phyloP scores from a whole-genome alignment of 2,797 vertebrate genomes.

The Hyperoplus immaculatus region DNA sequence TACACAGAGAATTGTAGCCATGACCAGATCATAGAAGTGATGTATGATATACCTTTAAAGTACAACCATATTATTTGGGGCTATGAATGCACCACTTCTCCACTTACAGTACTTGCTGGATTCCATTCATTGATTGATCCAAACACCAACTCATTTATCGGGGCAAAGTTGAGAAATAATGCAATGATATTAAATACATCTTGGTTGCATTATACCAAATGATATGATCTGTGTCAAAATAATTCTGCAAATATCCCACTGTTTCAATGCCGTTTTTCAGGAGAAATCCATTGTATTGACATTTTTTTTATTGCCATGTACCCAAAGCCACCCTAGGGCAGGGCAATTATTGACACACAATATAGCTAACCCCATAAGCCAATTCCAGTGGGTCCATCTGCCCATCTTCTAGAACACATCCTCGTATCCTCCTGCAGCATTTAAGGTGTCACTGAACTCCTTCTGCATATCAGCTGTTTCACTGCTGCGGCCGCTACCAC shows the following conservation, averaged over 20 bases:
- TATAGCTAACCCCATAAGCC: constrained; percentile 23
- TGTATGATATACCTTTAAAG: background rate
- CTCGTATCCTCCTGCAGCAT: constrained; percentile 11
- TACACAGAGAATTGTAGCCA: too few relatives aligned
- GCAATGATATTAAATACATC: background rate
- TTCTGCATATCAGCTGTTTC: constrained; percentile 27
- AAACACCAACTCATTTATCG: background rate
- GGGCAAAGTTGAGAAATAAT: background rate
- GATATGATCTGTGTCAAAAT: background rate
- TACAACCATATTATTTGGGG: background rate
- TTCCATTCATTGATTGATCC: background rate
- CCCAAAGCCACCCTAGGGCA: background rate
- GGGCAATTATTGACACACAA: constrained; percentile 35
- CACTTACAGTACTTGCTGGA: background rate
- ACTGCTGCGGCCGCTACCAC: background rate
- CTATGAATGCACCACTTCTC: background rate
- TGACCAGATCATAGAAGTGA: background rate
- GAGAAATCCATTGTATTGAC: constrained; percentile 21
- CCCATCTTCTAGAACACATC: constrained; percentile 16
- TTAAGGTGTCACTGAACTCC: constrained; percentile 18
- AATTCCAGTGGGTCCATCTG: background rate
- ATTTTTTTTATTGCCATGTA: constrained; percentile 24
- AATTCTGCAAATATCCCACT: background rate
- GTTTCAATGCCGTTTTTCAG: constrained; percentile 17
- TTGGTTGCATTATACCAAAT: background rate